These are phyloP conservation scores for Pandion haliaetus DNA, from an alignment of 2,113 vertebrate genomes.

Conservation along the genomic window DNA sequence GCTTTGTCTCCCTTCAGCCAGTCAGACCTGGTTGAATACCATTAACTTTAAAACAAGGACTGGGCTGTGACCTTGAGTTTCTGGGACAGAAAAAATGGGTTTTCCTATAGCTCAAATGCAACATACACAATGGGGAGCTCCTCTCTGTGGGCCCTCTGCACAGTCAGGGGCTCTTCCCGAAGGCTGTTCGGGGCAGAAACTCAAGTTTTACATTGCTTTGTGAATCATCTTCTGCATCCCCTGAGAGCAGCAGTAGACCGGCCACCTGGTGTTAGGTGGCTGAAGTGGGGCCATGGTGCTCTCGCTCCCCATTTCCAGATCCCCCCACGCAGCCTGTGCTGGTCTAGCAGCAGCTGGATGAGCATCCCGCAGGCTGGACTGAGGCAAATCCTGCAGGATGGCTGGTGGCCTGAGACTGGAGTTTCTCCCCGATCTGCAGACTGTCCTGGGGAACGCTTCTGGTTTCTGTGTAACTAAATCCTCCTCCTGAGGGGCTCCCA, in stretches of 20 bases:
- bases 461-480: not conserved
- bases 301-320: not conserved
- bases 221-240: not conserved
- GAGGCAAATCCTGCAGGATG: not conserved
- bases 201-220: not conserved
- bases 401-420: not conserved
- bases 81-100: not conserved
- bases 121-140: not conserved
- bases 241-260: not conserved
- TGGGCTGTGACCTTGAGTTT: not conserved
- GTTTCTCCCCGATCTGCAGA: accelerated
- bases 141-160: not conserved
- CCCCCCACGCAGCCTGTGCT: not conserved
- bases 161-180: not conserved
- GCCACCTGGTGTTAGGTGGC: not conserved
- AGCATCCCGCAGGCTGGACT: not conserved
- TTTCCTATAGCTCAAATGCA: not conserved
- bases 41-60: not conserved
- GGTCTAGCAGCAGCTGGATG: not conserved
- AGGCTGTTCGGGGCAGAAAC: not conserved
- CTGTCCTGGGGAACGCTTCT: not conserved
- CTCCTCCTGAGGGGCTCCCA: accelerated
- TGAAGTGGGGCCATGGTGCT: not conserved
- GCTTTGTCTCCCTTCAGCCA: not conserved
- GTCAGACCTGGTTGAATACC: not conserved